Evolutionary conservation across 2,888 invertebrate genomes (phyloP).

Genomic region (Campopleginae sp.): DNA sequence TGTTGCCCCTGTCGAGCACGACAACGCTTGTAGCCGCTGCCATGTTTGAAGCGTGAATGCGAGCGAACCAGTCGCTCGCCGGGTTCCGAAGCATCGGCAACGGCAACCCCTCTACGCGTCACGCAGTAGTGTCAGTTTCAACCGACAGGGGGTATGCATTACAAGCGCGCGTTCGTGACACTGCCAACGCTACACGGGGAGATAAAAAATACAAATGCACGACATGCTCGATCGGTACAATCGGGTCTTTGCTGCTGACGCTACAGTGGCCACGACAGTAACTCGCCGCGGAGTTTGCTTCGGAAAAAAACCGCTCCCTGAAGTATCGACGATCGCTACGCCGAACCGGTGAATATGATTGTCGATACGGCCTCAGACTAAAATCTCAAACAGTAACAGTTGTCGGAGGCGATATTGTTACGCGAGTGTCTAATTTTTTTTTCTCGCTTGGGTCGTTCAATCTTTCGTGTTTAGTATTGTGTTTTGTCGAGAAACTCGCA

Average conservation of each 20-base stretch:
- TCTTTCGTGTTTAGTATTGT: constrained; percentile 41
- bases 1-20: constrained; percentile 97
- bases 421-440: constrained; percentile 42
- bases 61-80: constrained; percentile 78
- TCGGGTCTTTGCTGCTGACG: neutral
- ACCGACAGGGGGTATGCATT: constrained; percentile 6
- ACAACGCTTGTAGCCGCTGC: constrained; percentile 97
- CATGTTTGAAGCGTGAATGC: constrained; percentile 86
- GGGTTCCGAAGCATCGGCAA: constrained; percentile 68
- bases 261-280: neutral
- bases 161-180: neutral
- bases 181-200: constrained; percentile 19
- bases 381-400: neutral
- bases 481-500: neutral
- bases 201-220: neutral
- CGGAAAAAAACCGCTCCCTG: neutral
- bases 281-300: neutral
- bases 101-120: constrained; percentile 39
- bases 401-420: constrained; percentile 37
- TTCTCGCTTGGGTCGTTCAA: constrained; percentile 22
- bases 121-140: neutral
- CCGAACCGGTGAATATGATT: neutral
- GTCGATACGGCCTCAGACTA: neutral
- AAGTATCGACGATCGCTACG: neutral
- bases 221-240: neutral